These are phyloP conservation scores for Laothoe populi DNA, from an alignment of 2,888 invertebrate species.

Conservation along the genomic window DNA sequence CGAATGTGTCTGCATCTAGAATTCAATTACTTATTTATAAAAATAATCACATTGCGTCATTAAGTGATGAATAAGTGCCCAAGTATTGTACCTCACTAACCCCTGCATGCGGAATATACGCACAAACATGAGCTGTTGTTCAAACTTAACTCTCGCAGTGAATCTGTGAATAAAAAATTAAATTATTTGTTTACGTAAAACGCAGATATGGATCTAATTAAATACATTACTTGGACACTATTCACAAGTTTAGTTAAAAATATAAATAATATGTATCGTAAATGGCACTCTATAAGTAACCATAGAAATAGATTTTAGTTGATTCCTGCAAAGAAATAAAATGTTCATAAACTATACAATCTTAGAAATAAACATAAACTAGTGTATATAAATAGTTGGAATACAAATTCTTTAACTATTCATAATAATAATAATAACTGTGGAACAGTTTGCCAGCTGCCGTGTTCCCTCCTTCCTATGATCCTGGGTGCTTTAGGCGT, in stretches of 20 bases:
- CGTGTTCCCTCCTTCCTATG: too few relatives aligned
- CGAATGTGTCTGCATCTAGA: constrained; percentile 88
- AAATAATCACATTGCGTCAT: constrained; percentile 28
- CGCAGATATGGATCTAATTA: constrained; percentile 27
- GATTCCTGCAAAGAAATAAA: too few relatives aligned
- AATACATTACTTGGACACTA: constrained; percentile 44
- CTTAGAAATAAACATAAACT: too few relatives aligned
- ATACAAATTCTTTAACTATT: too few relatives aligned
- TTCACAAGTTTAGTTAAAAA: constrained; percentile 14
- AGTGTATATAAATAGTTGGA: too few relatives aligned
- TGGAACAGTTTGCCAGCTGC: too few relatives aligned
- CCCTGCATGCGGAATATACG: constrained; percentile 43
- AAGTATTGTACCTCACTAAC: constrained; percentile 52
- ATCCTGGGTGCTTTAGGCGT: too few relatives aligned
- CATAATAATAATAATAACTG: too few relatives aligned
- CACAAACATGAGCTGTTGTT: constrained; percentile 50
- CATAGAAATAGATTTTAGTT: too few relatives aligned
- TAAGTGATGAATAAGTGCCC: constrained; percentile 38
- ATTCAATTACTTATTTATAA: constrained; percentile 36
- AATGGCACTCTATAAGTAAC: constrained; percentile 8
- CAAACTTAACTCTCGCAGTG: constrained; percentile 53
- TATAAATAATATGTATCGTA: background rate
- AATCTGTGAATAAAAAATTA: constrained; percentile 55
- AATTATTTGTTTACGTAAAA: constrained; percentile 17
- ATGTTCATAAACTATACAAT: too few relatives aligned